Evolutionary conservation across 2,888 invertebrate genomes (phyloP).

Genomic region (Phytoseiulus persimilis): DNA sequence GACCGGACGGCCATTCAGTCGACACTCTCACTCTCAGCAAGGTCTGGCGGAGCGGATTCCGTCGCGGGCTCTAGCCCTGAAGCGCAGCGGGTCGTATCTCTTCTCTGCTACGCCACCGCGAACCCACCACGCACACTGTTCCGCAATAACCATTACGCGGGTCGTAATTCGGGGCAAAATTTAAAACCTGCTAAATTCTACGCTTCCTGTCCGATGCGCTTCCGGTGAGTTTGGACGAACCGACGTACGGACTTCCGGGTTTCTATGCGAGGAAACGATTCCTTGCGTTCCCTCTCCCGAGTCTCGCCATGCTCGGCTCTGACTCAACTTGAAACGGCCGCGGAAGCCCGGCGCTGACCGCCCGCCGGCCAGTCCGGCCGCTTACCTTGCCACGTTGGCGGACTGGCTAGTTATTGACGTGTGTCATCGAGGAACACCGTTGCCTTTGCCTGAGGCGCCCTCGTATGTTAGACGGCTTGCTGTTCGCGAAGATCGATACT

Average conservation of each 20-base stretch:
- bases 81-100: background rate
- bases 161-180: slow-evolving; percentile 5
- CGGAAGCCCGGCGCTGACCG: background rate
- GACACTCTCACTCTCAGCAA: background rate
- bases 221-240: background rate
- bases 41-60: background rate
- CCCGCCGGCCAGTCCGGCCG: background rate
- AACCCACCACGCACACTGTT: background rate
- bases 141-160: background rate
- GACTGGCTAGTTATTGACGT: background rate
- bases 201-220: background rate
- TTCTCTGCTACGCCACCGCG: background rate
- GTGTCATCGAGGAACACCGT: background rate
- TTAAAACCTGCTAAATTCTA: background rate
- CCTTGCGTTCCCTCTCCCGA: background rate
- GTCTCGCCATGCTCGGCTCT: background rate
- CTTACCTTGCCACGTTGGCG: background rate
- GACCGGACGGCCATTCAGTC: background rate
- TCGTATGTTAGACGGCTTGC: background rate
- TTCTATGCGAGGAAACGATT: background rate
- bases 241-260: background rate
- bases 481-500: background rate
- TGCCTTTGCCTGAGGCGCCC: background rate
- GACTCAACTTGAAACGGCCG: background rate
- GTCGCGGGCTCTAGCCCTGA: background rate